These are phyloP conservation scores for Seira sanloemensis DNA, from an alignment of 2,888 invertebrate genomes.

Conservation along the genomic window DNA sequence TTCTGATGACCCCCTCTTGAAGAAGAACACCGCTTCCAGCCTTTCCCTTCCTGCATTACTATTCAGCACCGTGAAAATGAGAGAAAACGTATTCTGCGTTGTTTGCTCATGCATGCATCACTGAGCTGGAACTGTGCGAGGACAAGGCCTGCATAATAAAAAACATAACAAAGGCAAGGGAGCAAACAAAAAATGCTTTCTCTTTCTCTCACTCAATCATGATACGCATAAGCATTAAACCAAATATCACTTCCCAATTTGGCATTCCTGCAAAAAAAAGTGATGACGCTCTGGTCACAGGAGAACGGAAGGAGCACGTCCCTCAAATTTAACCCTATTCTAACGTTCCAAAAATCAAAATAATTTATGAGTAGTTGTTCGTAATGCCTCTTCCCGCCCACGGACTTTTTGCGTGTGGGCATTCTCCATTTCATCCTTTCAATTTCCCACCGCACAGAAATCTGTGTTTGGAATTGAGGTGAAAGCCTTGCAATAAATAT, in stretches of 20 bases:
- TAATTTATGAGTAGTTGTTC: too few relatives aligned
- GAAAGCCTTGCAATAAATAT: too few relatives aligned
- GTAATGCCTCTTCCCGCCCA: too few relatives aligned
- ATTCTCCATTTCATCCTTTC: too few relatives aligned
- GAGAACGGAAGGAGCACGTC: neutral
- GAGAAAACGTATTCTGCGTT: neutral
- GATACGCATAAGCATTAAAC: neutral
- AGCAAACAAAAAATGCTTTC: neutral
- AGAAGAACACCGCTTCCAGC: too few relatives aligned
- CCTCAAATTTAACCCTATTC: too few relatives aligned
- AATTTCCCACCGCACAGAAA: too few relatives aligned
- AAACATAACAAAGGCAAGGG: neutral
- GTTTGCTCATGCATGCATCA: neutral
- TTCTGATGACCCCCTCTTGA: too few relatives aligned
- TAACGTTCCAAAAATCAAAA: neutral
- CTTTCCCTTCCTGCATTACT: neutral
- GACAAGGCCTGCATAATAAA: neutral
- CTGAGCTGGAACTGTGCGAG: neutral
- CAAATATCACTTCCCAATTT: neutral
- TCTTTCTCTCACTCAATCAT: neutral
- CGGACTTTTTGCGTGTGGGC: too few relatives aligned
- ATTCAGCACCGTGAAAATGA: neutral
- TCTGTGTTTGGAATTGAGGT: too few relatives aligned
- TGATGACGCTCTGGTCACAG: neutral
- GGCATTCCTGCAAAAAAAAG: neutral